Evolutionary conservation across 2,888 invertebrate species (phyloP).

Genomic region (Clistopyga incitator): DNA sequence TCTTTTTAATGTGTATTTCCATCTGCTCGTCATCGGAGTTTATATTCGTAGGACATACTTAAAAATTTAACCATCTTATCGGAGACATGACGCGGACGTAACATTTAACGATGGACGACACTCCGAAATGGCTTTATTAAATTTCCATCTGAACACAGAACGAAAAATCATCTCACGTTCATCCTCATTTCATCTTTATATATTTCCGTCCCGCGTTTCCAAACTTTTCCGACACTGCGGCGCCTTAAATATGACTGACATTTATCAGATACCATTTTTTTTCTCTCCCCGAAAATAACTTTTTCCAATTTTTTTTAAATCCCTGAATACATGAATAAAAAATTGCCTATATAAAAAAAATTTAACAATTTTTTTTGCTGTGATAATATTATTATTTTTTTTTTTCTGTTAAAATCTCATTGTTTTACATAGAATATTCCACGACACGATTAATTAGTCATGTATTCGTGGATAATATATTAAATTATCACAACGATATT

Average conservation of each 20-base stretch:
- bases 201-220: not conserved
- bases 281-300: not conserved
- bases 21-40: conserved; percentile 43
- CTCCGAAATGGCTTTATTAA: conserved; percentile 60
- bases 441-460: not conserved
- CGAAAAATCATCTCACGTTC: conserved; percentile 30
- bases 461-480: not conserved
- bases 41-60: conserved; percentile 60
- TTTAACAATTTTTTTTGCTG: too few species aligned
- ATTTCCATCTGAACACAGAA: conserved; percentile 62
- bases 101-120: conserved; percentile 59
- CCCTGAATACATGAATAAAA: not conserved
- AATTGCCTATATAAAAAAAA: too few species aligned
- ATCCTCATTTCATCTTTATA: conserved; percentile 22
- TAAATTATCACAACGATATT: not conserved
- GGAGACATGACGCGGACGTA: conserved; percentile 57
- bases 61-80: conserved; percentile 63
- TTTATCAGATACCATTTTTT: not conserved
- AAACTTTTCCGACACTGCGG: not conserved
- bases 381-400: too few species aligned
- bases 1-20: conserved; percentile 39
- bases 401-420: too few species aligned
- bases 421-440: not conserved
- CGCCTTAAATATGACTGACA: not conserved
- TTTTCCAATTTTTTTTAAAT: not conserved